phyloP scores from a whole-genome alignment of 2,888 invertebrate genomes.

The Pardosa pseudoannulata region DNA sequence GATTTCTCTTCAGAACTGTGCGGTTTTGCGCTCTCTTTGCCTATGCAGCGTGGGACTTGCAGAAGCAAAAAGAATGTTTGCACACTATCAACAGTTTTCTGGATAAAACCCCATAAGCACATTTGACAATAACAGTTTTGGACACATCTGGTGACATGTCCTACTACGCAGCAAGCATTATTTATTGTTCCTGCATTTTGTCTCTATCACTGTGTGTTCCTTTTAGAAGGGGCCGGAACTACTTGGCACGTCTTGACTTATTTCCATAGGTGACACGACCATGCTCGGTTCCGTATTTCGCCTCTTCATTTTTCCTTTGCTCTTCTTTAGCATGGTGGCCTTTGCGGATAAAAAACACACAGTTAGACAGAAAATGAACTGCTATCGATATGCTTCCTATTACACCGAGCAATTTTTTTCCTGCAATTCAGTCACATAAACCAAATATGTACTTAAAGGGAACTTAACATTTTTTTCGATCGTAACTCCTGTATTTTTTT shows the following conservation, averaged over 20 bases:
- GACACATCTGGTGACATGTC: not conserved
- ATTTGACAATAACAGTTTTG: not conserved
- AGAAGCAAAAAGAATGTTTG: not conserved
- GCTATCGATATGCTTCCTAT: not conserved
- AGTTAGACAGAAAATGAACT: slow-evolving; percentile 16
- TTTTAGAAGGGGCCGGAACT: slow-evolving; percentile 72
- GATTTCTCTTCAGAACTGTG: no score
- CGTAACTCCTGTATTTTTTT: no score
- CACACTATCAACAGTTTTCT: not conserved
- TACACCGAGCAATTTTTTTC: no score
- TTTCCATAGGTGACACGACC: slow-evolving; percentile 74
- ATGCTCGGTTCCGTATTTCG: slow-evolving; percentile 78
- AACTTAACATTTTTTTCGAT: no score
- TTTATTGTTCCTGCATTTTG: not conserved
- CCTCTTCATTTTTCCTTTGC: slow-evolving; percentile 80
- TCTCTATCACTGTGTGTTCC: slow-evolving; percentile 42
- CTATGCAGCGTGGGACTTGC: no score
- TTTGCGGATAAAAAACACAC: slow-evolving; percentile 75
- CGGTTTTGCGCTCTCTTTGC: no score
- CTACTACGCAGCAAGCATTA: slow-evolving; percentile 44
- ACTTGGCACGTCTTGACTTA: slow-evolving; percentile 69
- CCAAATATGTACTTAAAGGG: no score
- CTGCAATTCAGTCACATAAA: no score
- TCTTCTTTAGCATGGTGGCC: slow-evolving; percentile 81
- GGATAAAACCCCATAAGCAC: not conserved